Evolutionary conservation across 2,888 invertebrate species (phyloP).

Genomic region (Drosophila kokeensis): DNA sequence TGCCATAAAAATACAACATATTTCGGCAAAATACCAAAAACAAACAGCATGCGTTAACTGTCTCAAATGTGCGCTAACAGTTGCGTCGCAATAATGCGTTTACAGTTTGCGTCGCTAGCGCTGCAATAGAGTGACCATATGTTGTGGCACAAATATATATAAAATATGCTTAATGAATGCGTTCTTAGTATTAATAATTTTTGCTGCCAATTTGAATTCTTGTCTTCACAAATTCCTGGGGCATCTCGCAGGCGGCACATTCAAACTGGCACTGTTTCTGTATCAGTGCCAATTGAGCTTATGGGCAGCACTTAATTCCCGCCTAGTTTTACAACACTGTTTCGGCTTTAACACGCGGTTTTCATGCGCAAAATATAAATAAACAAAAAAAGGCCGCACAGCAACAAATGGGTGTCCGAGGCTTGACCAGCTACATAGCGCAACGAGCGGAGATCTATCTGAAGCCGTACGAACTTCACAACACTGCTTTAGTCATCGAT

Average conservation of each 20-base stretch:
- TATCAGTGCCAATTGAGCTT: background rate
- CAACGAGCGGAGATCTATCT: slow-evolving; percentile 88
- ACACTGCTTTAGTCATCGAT: slow-evolving; percentile 91
- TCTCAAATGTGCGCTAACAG: slow-evolving; percentile 18
- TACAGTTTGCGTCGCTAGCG: background rate
- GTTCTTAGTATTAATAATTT: background rate
- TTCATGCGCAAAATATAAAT: slow-evolving; percentile 40
- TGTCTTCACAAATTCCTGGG: background rate
- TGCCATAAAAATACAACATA: slow-evolving; percentile 17
- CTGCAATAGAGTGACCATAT: slow-evolving; percentile 3
- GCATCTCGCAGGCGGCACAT: background rate
- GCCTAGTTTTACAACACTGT: slow-evolving; percentile 26
- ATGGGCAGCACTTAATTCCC: slow-evolving; percentile 25
- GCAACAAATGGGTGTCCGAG: slow-evolving; percentile 92
- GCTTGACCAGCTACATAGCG: slow-evolving; percentile 92
- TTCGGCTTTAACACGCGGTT: slow-evolving; percentile 52
- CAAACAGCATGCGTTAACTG: slow-evolving; percentile 23
- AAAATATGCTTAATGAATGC: background rate
- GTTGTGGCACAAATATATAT: background rate
- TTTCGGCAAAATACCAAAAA: slow-evolving; percentile 42
- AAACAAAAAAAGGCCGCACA: slow-evolving; percentile 28
- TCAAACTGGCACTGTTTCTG: background rate
- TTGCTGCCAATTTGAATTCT: background rate
- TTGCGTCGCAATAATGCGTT: background rate
- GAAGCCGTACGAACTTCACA: slow-evolving; percentile 88